phyloP scores from a whole-genome alignment of 2,113 vertebrate genomes.

The Ctenomys sociabilis region DNA sequence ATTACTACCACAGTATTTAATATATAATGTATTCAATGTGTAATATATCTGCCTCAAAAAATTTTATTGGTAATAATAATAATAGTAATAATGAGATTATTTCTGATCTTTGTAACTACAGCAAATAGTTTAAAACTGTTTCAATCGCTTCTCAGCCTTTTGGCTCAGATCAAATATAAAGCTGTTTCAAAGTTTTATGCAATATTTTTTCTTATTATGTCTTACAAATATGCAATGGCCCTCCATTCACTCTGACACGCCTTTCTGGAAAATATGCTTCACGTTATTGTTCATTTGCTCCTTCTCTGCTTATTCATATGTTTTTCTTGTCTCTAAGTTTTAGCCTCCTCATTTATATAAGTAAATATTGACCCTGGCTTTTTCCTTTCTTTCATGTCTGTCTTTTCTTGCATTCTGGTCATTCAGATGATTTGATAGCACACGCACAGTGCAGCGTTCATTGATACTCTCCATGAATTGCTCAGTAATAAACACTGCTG shows the following conservation, averaged over 20 bases:
- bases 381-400: constrained; percentile 63
- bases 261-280: constrained; percentile 67
- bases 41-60: constrained; percentile 5
- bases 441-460: constrained; percentile 63
- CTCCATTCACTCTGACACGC: constrained; percentile 60
- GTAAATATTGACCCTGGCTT: constrained; percentile 76
- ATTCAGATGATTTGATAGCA: constrained; percentile 70
- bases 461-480: constrained; percentile 72
- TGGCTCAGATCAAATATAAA: neutral
- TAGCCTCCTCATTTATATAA: constrained; percentile 81
- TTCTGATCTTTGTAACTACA: constrained; percentile 49
- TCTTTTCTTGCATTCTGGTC: constrained; percentile 73
- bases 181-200: constrained; percentile 44
- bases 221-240: constrained; percentile 71
- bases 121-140: constrained; percentile 53
- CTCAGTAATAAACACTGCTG: constrained; percentile 43
- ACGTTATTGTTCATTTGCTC: constrained; percentile 80
- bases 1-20: neutral
- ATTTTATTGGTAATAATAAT: neutral
- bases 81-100: neutral
- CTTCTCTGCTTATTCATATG: constrained; percentile 77
- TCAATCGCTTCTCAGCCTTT: neutral
- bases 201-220: constrained; percentile 46
- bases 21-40: neutral
- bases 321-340: constrained; percentile 81